Conservation (phyloP, 2,888 invertebrate species). For the Luperina testacea region DNA sequence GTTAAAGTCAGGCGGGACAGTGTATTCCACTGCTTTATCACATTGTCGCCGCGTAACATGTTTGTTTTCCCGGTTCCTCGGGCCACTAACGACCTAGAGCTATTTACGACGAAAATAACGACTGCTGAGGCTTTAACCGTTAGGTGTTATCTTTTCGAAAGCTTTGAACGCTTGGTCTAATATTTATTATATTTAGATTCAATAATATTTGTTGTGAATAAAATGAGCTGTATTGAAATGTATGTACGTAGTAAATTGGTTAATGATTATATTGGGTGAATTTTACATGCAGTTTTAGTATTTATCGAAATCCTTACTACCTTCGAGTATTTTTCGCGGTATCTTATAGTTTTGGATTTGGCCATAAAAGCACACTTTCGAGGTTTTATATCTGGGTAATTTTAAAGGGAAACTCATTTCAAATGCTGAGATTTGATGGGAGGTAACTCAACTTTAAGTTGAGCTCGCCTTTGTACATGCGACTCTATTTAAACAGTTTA, state of each 20-base stretch:
- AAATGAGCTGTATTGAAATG: slow-evolving; percentile 1
- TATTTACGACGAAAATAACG: slow-evolving; percentile 80
- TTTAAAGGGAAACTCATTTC: neutral
- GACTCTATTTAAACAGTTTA: neutral
- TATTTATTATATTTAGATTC: slow-evolving; percentile 36
- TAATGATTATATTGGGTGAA: neutral
- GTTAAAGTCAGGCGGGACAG: slow-evolving; percentile 72
- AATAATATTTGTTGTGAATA: slow-evolving; percentile 5
- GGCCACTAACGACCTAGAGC: slow-evolving; percentile 77
- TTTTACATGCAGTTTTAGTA: neutral
- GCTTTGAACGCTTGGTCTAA: slow-evolving; percentile 53
- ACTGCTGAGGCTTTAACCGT: slow-evolving; percentile 78
- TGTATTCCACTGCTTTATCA: slow-evolving; percentile 78
- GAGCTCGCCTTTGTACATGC: neutral
- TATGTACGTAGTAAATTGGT: neutral
- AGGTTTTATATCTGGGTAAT: neutral
- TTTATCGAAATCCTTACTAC: neutral
- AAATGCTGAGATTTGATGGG: neutral
- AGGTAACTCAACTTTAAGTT: neutral
- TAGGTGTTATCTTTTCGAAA: slow-evolving; percentile 77
- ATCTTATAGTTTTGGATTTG: neutral
- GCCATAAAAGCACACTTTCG: neutral
- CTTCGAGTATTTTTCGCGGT: neutral
- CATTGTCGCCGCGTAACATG: slow-evolving; percentile 73
- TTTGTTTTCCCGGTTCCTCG: slow-evolving; percentile 76